Percentiles rank a stretch among this genome's conserved stretches.
Conservation (phyloP, 2,113 vertebrate genomes). For the Dasypus novemcinctus region DNA sequence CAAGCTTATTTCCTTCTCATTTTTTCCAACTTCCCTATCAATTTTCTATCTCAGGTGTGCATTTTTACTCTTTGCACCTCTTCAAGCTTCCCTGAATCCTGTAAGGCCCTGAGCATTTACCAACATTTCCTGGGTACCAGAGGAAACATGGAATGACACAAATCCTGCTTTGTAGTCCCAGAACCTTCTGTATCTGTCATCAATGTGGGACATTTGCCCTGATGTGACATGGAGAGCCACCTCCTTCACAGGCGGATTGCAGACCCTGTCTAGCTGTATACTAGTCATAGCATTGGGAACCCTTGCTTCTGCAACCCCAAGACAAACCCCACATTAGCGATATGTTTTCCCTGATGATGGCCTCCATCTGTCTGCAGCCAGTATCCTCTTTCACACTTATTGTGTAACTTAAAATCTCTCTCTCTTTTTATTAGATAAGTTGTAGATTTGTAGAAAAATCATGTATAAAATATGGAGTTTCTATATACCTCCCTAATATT, state of each 20-base stretch:
- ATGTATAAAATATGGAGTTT: too few relatives aligned
- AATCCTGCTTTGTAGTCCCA: neutral
- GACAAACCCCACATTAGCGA: neutral
- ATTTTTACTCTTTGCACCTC: neutral
- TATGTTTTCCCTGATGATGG: neutral
- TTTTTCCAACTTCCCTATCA: neutral
- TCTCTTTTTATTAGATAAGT: too few relatives aligned
- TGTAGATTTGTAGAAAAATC: too few relatives aligned
- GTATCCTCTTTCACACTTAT: neutral
- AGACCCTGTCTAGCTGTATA: neutral
- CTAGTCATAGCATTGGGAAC: neutral
- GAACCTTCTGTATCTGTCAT: neutral
- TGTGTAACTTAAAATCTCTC: too few relatives aligned
- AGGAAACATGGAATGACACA: neutral
- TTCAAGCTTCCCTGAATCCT: neutral
- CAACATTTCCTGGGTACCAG: neutral
- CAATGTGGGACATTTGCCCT: neutral
- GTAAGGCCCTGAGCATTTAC: neutral
- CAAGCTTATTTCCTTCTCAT: neutral
- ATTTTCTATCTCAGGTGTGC: neutral
- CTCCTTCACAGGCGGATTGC: too few relatives aligned
- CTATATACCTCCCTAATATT: too few relatives aligned
- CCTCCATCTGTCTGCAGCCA: neutral
- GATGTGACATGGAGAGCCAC: neutral
- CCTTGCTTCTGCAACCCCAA: neutral